Percentiles rank a stretch among this genome's conserved stretches.
Conservation (phyloP, 2,888 invertebrate species). For the Aphodius sticticus region DNA sequence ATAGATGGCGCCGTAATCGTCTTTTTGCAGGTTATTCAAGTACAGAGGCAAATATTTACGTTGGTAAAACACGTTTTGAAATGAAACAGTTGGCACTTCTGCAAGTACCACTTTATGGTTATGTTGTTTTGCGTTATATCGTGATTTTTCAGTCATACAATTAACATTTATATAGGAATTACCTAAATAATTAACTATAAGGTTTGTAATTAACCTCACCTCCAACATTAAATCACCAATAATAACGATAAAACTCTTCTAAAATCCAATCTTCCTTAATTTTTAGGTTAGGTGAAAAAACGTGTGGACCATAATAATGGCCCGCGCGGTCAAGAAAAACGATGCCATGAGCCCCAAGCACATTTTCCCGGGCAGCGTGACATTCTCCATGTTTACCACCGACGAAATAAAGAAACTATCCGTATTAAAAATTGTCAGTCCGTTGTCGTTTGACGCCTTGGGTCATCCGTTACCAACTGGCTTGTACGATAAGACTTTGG, state of each 20-base stretch:
- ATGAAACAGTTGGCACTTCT: no score
- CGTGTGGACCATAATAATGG: not conserved
- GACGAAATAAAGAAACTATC: conserved; percentile 83
- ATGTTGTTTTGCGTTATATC: no score
- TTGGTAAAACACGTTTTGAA: no score
- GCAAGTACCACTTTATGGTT: no score
- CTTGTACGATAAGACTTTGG: conserved; percentile 86
- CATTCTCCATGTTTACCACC: conserved; percentile 65
- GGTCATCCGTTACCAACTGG: conserved; percentile 86
- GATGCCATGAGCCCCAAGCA: conserved; percentile 23
- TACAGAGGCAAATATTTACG: no score
- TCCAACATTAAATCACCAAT: not conserved
- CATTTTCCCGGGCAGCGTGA: conserved; percentile 40
- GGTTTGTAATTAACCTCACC: not conserved
- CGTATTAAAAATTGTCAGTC: conserved; percentile 81
- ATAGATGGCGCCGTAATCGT: no score
- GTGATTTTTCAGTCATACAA: no score
- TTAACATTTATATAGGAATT: no score
- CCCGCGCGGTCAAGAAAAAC: conserved; percentile 15
- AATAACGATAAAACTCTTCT: not conserved
- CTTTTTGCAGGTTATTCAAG: no score
- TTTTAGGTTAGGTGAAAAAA: not conserved
- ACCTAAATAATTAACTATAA: not conserved
- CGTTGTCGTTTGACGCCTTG: conserved; percentile 80
- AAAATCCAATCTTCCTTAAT: not conserved